Evolutionary conservation across 2,888 invertebrate species (phyloP).

Genomic region (Brachyptera putata): DNA sequence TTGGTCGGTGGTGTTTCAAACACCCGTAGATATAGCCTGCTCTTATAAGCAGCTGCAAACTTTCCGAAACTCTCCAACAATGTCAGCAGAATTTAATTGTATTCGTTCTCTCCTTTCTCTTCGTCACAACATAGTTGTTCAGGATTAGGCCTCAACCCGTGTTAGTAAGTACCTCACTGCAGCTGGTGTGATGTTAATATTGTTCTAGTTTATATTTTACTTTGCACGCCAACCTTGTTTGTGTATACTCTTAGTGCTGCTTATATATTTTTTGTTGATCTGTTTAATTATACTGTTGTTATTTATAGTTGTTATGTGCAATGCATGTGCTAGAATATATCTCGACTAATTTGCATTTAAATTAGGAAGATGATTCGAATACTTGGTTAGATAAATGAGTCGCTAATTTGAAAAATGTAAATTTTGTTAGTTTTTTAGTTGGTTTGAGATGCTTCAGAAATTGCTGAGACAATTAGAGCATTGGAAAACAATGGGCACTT

Average conservation of each 20-base stretch:
- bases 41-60: slow-evolving; percentile 4
- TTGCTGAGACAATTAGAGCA: too few species aligned
- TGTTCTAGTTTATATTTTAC: not conserved
- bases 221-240: not conserved
- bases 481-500: too few species aligned
- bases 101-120: slow-evolving; percentile 42
- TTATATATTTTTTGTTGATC: not conserved
- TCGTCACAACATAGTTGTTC: slow-evolving; percentile 80
- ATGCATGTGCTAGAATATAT: not conserved
- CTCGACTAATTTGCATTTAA: slow-evolving; percentile 4
- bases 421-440: too few species aligned
- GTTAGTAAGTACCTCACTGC: slow-evolving; percentile 82
- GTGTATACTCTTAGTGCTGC: not conserved
- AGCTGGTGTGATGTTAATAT: slow-evolving; percentile 48
- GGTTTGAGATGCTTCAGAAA: too few species aligned
- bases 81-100: slow-evolving; percentile 30
- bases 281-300: not conserved
- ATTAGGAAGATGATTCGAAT: not conserved
- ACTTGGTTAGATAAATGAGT: not conserved
- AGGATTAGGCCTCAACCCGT: slow-evolving; percentile 98
- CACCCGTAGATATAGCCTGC: not conserved
- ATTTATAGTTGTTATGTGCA: not conserved
- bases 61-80: slow-evolving; percentile 9
- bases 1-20: not conserved
- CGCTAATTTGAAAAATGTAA: not conserved